Percentiles rank a stretch among this genome's conserved stretches.
phyloP scores from a whole-genome alignment of 1,140 invertebrate species.

The Helicoverpa armigera region DNA sequence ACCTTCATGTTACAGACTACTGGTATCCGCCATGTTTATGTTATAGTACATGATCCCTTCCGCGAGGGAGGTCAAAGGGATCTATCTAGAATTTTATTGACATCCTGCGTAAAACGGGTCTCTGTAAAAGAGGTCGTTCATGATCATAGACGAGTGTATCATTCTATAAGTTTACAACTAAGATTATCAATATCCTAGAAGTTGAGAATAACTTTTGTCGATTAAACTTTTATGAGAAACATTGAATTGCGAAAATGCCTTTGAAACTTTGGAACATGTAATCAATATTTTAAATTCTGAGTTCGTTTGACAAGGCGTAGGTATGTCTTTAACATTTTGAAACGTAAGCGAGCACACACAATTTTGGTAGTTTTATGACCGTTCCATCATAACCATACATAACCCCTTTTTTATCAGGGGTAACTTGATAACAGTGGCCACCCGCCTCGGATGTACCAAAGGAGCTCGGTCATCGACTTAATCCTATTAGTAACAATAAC shows the following conservation, averaged over 20 bases:
- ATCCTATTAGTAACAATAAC: constrained; percentile 37
- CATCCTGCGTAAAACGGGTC: not conserved
- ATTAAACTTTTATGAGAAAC: too few species aligned
- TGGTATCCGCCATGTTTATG: not conserved
- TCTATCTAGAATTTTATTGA: constrained; percentile 9
- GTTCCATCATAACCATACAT: not conserved
- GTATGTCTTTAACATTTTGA: not conserved
- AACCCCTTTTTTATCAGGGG: not conserved
- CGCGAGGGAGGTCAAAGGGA: constrained; percentile 1
- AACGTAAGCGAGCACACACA: not conserved
- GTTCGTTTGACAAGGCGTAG: not conserved
- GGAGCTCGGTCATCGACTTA: constrained; percentile 15
- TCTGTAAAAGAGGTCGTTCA: not conserved
- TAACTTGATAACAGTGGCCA: not conserved
- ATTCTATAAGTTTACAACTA: too few species aligned
- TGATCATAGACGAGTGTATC: too few species aligned
- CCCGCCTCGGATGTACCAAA: not conserved
- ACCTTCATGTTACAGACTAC: constrained; percentile 9
- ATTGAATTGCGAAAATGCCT: too few species aligned
- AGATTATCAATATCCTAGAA: too few species aligned
- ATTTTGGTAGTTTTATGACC: not conserved
- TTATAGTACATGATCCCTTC: constrained; percentile 18
- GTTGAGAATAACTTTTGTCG: too few species aligned
- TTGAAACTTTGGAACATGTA: not conserved
- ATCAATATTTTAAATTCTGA: constrained; percentile 3